These are phyloP conservation scores for Tauraco hartlaubi DNA, from an alignment of 2,797 vertebrate genomes.

Conservation along the genomic window DNA sequence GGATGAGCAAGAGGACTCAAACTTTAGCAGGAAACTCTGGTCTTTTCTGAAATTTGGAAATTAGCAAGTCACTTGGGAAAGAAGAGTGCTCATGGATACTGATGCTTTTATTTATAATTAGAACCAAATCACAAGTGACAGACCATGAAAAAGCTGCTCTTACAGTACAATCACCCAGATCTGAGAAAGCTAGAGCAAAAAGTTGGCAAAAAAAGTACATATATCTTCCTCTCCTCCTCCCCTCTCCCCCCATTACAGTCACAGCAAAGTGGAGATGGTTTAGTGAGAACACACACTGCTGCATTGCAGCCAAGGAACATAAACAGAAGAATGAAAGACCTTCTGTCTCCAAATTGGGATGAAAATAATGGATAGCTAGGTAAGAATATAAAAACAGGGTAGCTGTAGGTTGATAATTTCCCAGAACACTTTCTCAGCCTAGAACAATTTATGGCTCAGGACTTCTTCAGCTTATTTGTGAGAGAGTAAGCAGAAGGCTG, in stretches of 20 bases:
- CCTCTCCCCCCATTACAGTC: background rate
- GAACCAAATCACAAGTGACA: background rate
- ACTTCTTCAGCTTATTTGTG: background rate
- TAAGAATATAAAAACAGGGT: background rate
- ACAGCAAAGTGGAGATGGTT: slow-evolving; percentile 24
- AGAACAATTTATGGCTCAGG: background rate
- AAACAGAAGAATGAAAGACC: slow-evolving; percentile 41
- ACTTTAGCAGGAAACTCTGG: background rate
- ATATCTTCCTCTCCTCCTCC: slow-evolving; percentile 11
- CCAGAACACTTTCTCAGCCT: background rate
- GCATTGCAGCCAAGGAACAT: slow-evolving; percentile 1
- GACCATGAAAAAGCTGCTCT: slow-evolving; percentile 24
- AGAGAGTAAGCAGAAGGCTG: background rate
- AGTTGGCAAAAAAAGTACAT: background rate
- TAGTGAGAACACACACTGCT: slow-evolving; percentile 24
- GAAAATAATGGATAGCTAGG: background rate
- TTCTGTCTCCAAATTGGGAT: slow-evolving; percentile 10
- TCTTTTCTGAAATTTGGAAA: background rate
- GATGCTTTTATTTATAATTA: slow-evolving; percentile 2
- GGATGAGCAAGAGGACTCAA: background rate
- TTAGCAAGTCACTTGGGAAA: slow-evolving; percentile 1
- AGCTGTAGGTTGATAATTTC: background rate
- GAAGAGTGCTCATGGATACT: background rate
- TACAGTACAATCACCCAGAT: background rate
- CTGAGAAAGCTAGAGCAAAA: slow-evolving; percentile 15